Evolutionary conservation across 2,113 vertebrate genomes (phyloP).

Genomic region (Sula dactylatra): DNA sequence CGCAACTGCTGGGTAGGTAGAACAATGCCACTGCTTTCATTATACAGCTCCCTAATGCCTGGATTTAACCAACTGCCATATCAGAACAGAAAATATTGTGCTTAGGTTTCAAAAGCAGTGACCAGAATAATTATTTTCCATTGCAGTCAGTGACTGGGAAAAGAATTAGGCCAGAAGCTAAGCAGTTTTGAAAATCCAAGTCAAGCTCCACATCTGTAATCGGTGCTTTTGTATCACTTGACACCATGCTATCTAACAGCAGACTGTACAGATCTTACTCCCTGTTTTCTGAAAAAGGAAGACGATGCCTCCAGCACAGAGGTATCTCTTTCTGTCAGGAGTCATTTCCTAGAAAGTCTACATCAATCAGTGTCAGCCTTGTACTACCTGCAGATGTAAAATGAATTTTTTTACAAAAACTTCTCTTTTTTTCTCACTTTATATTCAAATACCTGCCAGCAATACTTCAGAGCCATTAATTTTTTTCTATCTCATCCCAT

Average conservation of each 20-base stretch:
- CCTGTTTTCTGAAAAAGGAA: background rate
- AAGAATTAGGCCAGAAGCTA: background rate
- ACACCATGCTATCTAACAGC: background rate
- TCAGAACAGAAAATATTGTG: background rate
- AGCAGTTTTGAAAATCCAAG: constrained; percentile 7
- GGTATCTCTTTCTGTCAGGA: background rate
- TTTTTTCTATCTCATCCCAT: background rate
- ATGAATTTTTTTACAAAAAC: background rate
- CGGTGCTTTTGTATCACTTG: background rate
- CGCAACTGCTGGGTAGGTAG: background rate
- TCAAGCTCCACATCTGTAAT: background rate
- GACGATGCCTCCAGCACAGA: background rate
- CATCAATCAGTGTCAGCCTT: background rate
- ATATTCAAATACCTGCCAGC: background rate
- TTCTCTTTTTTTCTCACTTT: background rate
- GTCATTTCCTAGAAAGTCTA: background rate
- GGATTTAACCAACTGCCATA: background rate
- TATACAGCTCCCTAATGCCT: background rate
- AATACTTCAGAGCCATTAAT: background rate
- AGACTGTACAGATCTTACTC: background rate
- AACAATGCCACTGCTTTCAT: background rate
- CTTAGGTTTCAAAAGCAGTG: constrained; percentile 20
- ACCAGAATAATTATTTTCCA: constrained; percentile 15
- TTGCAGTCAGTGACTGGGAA: background rate
- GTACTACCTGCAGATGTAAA: background rate